Evolutionary conservation across 2,888 invertebrate species (phyloP), one percentile per base, ranked within the genome.

Genomic region (Hypolimnas misippus): DNA sequence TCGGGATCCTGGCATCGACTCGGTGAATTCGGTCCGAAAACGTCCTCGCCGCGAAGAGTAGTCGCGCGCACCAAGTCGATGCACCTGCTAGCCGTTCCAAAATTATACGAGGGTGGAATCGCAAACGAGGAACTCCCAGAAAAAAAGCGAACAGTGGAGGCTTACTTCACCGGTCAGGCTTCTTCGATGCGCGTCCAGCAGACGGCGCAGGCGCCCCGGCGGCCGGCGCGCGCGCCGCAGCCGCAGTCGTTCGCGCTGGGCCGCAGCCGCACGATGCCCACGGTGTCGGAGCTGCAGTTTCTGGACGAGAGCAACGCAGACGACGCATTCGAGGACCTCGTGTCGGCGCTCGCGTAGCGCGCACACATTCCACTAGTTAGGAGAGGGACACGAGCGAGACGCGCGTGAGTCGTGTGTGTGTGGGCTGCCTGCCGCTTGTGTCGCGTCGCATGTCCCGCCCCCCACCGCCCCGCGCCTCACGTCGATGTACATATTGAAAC

Each of bases 311-410:
- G 93, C 87, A 96, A 97, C 89, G 96, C 97, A 66, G 97, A 97
- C 83, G 95, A 95, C 91, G 96, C 96, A 73, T 97, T 97, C 92
- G 97, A 97, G 84, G 95, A 96, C 87, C 93, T 97, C 76, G 96
- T 97, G 93, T 93, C 93, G 89, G 93, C 85, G 86, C 89, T 92
- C 81, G 86, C 89, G 78, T 90, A 88, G 74, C 81, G 79, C 71
- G 78, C 71, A 65, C 67, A 87, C 90, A 90, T 90, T 90, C 90
- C 90, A 87, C 86, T 87, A 84, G 85, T 81, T 85, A 86, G 83
- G 79, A 81, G 80, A 81, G 80, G 82, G 83, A 85, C 85, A 77
- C 81, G 82, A 87, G 85, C 85, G 89, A 89, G 89, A 87, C 89
- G 87, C 89, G 89, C 89, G 90, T 89, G 89, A 89, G 89, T 89